phyloP scores from a whole-genome alignment of 1,140 invertebrate genomes.

The Phymastichus coffea region DNA sequence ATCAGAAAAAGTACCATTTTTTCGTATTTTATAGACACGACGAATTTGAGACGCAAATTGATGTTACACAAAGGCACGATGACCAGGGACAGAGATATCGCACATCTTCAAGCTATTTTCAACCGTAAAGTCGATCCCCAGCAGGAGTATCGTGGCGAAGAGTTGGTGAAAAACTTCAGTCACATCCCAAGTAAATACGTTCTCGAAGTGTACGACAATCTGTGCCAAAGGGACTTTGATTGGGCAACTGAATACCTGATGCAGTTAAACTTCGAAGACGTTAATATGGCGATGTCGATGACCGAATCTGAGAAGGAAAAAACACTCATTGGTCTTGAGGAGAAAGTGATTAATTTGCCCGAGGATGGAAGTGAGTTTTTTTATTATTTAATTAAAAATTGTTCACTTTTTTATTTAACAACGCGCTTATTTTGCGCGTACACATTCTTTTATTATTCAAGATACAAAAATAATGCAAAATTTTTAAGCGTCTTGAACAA shows the following conservation, averaged over 20 bases:
- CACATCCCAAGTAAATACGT: slow-evolving; percentile 61
- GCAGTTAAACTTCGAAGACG: too few relatives aligned
- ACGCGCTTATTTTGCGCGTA: too few relatives aligned
- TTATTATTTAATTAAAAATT: too few relatives aligned
- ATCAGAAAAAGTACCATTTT: not conserved
- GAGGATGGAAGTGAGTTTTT: too few relatives aligned
- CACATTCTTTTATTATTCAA: too few relatives aligned
- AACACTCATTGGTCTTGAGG: too few relatives aligned
- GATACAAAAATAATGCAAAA: too few relatives aligned
- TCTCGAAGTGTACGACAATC: slow-evolving; percentile 68
- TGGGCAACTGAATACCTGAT: slow-evolving; percentile 72
- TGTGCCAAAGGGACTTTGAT: slow-evolving; percentile 69
- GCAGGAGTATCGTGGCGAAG: slow-evolving; percentile 43
- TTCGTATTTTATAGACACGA: slow-evolving; percentile 17
- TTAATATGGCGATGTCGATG: too few relatives aligned
- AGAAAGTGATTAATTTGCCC: too few relatives aligned
- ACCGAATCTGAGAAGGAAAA: too few relatives aligned
- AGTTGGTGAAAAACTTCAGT: slow-evolving; percentile 67
- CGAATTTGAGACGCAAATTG: slow-evolving; percentile 42
- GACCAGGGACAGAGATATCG: slow-evolving; percentile 53
- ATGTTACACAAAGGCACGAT: slow-evolving; percentile 67
- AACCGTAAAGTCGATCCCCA: slow-evolving; percentile 4
- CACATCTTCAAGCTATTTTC: slow-evolving; percentile 26
- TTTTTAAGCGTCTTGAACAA: too few relatives aligned
- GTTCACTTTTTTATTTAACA: too few relatives aligned